These are phyloP conservation scores for Cosmopolites sordidus DNA, from an alignment of 2,888 invertebrate genomes.

Conservation along the genomic window DNA sequence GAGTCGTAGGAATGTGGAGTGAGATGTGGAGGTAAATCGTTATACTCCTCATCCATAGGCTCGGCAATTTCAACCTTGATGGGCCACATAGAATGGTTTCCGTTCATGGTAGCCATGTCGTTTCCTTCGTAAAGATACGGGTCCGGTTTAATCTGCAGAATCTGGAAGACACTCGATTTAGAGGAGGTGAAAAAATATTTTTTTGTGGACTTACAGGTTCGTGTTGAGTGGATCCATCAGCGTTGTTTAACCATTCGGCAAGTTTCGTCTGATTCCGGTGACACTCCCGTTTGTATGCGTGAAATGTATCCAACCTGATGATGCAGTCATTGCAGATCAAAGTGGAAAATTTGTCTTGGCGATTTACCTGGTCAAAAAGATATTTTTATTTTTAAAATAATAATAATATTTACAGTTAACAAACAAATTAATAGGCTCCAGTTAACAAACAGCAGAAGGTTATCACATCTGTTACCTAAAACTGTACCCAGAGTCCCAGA, in stretches of 20 bases:
- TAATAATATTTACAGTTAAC: too few relatives aligned
- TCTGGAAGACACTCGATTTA: slow-evolving; percentile 33
- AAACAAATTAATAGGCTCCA: too few relatives aligned
- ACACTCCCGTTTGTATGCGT: slow-evolving; percentile 61
- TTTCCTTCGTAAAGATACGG: slow-evolving; percentile 26
- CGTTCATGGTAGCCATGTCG: slow-evolving; percentile 1
- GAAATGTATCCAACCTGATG: slow-evolving; percentile 63
- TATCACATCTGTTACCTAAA: too few relatives aligned
- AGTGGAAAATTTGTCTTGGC: slow-evolving; percentile 61
- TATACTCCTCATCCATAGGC: slow-evolving; percentile 35
- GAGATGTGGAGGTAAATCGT: slow-evolving; percentile 33
- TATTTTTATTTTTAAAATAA: slow-evolving; percentile 3
- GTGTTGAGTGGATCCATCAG: slow-evolving; percentile 2
- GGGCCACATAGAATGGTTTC: not conserved
- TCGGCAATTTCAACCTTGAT: slow-evolving; percentile 30
- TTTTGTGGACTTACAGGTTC: slow-evolving; percentile 24
- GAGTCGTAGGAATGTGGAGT: not conserved
- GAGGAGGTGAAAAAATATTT: too few relatives aligned
- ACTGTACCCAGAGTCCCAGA: too few relatives aligned
- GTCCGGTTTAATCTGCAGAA: slow-evolving; percentile 42
- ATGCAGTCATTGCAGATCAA: slow-evolving; percentile 62
- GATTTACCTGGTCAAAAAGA: slow-evolving; percentile 52
- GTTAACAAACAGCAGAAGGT: too few relatives aligned
- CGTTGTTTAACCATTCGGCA: slow-evolving; percentile 52
- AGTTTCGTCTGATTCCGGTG: slow-evolving; percentile 63